phyloP scores from a whole-genome alignment of 2,888 invertebrate genomes.

The Flabesymbios commensalis region DNA sequence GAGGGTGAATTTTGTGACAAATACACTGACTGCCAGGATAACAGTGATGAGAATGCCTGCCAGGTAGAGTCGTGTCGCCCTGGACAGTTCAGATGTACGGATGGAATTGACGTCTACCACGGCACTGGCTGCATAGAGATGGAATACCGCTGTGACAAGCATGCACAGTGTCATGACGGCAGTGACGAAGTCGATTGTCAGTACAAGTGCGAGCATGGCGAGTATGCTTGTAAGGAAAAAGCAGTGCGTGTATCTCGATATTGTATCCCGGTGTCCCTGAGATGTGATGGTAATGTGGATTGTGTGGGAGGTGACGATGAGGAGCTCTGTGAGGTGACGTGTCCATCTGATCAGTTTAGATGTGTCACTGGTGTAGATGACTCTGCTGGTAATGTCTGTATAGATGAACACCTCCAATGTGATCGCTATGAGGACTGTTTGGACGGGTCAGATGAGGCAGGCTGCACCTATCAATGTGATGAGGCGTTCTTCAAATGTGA shows the following conservation, averaged over 20 bases:
- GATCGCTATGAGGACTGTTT: conserved; percentile 14
- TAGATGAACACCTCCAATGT: conserved; percentile 7
- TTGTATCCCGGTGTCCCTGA: no score
- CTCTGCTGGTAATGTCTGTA: conserved; percentile 7
- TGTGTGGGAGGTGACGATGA: conserved; percentile 5
- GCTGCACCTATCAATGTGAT: conserved; percentile 1
- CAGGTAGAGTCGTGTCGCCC: conserved; percentile 4
- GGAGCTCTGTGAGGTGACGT: neutral
- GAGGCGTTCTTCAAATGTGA: conserved; percentile 21
- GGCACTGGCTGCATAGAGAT: conserved; percentile 1
- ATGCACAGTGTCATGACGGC: conserved; percentile 21
- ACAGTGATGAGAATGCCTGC: conserved; percentile 24
- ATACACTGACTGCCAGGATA: conserved; percentile 24
- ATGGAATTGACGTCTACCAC: conserved; percentile 4
- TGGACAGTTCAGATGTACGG: conserved; percentile 11
- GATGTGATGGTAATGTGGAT: conserved; percentile 3
- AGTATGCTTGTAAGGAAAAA: neutral
- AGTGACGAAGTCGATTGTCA: conserved; percentile 23
- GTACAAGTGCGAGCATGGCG: conserved; percentile 1
- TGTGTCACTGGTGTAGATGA: neutral
- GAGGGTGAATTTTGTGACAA: conserved; percentile 23
- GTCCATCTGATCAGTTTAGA: no score
- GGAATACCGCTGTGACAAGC: conserved; percentile 14
- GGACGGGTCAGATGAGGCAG: conserved; percentile 15
- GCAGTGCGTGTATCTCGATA: no score